A percentile compares a stretch with the other conserved stretches of the same genome.
Conservation (phyloP, 2,888 invertebrate genomes). For the Drosophila mulleri region DNA sequence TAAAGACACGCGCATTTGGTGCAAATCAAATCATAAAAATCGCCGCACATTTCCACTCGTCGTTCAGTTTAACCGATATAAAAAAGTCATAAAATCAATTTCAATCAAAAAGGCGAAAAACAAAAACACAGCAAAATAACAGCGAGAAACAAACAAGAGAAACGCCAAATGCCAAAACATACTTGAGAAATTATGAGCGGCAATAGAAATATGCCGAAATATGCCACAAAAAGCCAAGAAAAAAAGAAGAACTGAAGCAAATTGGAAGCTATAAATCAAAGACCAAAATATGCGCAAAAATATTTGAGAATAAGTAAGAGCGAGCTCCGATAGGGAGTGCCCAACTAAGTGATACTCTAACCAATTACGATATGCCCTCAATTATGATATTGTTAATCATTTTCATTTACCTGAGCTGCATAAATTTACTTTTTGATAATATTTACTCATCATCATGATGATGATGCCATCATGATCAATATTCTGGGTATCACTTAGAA, state of each 20-base stretch:
- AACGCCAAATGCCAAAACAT: conserved; percentile 31
- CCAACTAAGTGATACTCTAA: background rate
- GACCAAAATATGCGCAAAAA: conserved; percentile 62
- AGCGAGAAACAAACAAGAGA: conserved; percentile 10
- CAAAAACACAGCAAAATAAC: background rate
- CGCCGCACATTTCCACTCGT: conserved; percentile 56
- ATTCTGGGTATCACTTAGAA: too few species aligned
- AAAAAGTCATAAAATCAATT: conserved; percentile 67
- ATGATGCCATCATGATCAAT: too few species aligned
- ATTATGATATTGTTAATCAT: background rate
- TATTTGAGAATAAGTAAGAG: conserved; percentile 30
- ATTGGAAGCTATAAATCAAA: conserved; percentile 66
- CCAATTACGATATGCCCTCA: background rate
- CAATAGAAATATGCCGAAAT: conserved; percentile 25
- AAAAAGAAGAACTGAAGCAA: conserved; percentile 30
- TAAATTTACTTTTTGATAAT: background rate
- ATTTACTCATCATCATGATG: background rate
- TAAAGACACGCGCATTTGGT: conserved; percentile 27
- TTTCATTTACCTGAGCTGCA: background rate
- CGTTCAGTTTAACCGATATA: conserved; percentile 50
- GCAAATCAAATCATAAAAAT: conserved; percentile 60
- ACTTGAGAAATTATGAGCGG: conserved; percentile 53
- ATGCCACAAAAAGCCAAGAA: conserved; percentile 15
- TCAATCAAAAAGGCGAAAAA: conserved; percentile 53
- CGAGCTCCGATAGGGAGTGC: background rate